Evolutionary conservation across 2,113 vertebrate species (phyloP), one percentile per base, ranked within the genome.

Genomic region (Phoenicopterus ruber): DNA sequence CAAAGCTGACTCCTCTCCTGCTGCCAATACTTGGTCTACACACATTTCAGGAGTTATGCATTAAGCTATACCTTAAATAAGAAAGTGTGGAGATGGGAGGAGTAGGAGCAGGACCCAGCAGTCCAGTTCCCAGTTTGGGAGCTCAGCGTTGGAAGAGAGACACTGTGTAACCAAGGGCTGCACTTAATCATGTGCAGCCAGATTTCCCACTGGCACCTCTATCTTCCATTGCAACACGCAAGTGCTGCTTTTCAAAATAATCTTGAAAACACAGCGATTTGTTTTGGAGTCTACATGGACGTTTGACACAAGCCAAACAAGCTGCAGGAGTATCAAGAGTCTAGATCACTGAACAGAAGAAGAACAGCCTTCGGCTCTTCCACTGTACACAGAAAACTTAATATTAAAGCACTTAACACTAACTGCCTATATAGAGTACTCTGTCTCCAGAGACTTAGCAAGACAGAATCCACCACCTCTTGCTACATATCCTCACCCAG

Each of bases 161-260:
- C 15, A 8, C 22, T 29, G 47, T 5, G 10, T 52, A 58, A 80
- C 26, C 13, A 62, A 7, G 1, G 8, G 9, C 49, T 74, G 9
- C 21, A 19, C 36, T 69, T 19, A 29, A 69, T 49, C 44, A 36
- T 0, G 0, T 34, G 22, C 40, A 38, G 40, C 17, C 25, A 36
- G 20, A 34, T 31, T 77, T 73, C 79, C 42, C 42, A 58, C 32
- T 10, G 34, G 20, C 28, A 38, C 26, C 11, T 72, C 26, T 65
- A 5, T 36, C 34, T 57, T 61, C 61, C 14, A 15, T 40, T 47
- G 20, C 26, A 79, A 49, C 5, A 13, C 0, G 0, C 9, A 58
- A 16, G 20, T 20, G 7, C 6, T 69, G 12, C 36, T 74, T 67
- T 49, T 17, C 5, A 66, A 59, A 59, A 62, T 52, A 28, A 7